Conservation (phyloP, 2,113 vertebrate genomes). For the Aptenodytes forsteri region DNA sequence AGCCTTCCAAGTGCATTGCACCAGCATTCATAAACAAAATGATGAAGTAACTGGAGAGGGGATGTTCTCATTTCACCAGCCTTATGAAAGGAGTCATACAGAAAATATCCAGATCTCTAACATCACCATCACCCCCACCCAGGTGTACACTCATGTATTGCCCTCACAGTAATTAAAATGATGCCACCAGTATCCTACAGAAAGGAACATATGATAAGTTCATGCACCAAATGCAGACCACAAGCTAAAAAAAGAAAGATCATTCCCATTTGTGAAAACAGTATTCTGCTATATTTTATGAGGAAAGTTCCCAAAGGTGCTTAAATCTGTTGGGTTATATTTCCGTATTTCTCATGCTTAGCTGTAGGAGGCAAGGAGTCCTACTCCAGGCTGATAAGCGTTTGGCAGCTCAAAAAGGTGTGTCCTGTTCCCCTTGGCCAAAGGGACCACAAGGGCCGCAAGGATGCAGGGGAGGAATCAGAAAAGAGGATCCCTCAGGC, state of each 20-base stretch:
- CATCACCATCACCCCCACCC: neutral
- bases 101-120: neutral
- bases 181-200: neutral
- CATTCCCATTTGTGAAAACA: neutral
- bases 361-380: neutral
- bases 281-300: neutral
- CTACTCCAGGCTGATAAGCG: neutral
- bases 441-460: slow-evolving; percentile 53
- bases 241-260: neutral
- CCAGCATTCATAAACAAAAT: neutral
- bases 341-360: neutral
- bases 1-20: neutral
- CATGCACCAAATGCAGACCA: neutral
- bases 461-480: slow-evolving; percentile 45
- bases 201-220: neutral
- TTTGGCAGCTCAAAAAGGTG: slow-evolving; percentile 14
- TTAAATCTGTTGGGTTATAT: neutral
- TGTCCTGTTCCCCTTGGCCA: neutral
- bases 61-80: neutral
- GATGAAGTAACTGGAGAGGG: neutral
- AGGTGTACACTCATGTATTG: neutral
- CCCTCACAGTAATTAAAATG: neutral
- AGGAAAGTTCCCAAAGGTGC: neutral
- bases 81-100: neutral
- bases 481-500: neutral